A percentile compares a stretch with the other conserved stretches of the same genome.
These are phyloP conservation scores for Probosciger aterrimus DNA, from an alignment of 2,113 vertebrate genomes.

Conservation along the genomic window DNA sequence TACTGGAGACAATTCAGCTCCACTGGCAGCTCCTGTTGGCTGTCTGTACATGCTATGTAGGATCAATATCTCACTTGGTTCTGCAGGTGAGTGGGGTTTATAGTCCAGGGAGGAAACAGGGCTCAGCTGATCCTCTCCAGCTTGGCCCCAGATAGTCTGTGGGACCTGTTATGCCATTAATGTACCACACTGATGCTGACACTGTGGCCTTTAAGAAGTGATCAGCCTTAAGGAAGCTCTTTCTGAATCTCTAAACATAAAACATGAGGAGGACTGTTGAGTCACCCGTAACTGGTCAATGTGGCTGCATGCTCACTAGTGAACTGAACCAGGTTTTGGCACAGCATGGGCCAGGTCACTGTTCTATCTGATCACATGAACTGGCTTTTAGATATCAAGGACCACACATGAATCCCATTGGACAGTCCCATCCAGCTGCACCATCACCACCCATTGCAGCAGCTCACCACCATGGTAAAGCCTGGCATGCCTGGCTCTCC, in stretches of 20 bases:
- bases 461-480: accelerated
- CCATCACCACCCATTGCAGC: not conserved
- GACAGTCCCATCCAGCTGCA: not conserved
- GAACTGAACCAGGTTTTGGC: not conserved
- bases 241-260: not conserved
- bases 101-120: not conserved
- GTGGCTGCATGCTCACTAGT: not conserved
- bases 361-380: not conserved
- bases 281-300: not conserved
- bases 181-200: not conserved
- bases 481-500: accelerated
- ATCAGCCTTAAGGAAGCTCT: not conserved
- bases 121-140: not conserved
- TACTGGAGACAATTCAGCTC: not conserved
- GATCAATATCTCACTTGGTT: not conserved
- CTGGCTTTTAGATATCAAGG: not conserved
- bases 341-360: accelerated
- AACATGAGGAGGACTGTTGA: not conserved
- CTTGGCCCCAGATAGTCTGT: not conserved
- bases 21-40: not conserved
- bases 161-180: no score
- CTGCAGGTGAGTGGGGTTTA: not conserved
- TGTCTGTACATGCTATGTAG: accelerated
- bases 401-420: not conserved
- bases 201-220: not conserved